phyloP scores from a whole-genome alignment of 1,140 invertebrate genomes.

The Drosophila lowei region DNA sequence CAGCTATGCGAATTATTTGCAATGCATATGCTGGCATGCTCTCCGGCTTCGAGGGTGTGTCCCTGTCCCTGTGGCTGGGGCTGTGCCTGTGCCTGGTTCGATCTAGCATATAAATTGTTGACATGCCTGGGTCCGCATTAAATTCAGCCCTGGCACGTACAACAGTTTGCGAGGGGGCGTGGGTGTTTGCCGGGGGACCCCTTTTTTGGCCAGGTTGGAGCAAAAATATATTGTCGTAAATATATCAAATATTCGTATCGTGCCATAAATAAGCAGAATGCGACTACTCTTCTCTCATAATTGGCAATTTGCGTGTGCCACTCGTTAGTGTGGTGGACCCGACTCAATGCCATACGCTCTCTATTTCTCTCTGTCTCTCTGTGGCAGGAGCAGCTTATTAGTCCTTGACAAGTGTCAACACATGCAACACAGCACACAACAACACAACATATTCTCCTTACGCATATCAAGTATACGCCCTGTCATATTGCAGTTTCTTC shows the following conservation, averaged over 20 bases:
- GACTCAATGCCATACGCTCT: not conserved
- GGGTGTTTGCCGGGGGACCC: not conserved
- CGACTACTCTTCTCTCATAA: slow-evolving; percentile 65
- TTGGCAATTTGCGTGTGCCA: slow-evolving; percentile 70
- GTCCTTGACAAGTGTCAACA: slow-evolving; percentile 47
- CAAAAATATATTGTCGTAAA: slow-evolving; percentile 52
- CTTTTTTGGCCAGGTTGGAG: slow-evolving; percentile 13
- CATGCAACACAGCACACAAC: slow-evolving; percentile 5
- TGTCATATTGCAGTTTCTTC: slow-evolving; percentile 27
- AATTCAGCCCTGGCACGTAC: slow-evolving; percentile 68
- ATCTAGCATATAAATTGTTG: slow-evolving; percentile 57
- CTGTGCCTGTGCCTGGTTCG: slow-evolving; percentile 5
- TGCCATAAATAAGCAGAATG: slow-evolving; percentile 75
- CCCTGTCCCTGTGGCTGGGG: no score
- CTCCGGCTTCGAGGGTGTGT: not conserved
- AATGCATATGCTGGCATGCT: slow-evolving; percentile 52
- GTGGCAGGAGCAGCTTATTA: slow-evolving; percentile 50
- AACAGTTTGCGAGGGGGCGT: slow-evolving; percentile 50
- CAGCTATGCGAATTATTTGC: slow-evolving; percentile 59
- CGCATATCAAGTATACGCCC: not conserved
- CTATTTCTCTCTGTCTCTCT: no score
- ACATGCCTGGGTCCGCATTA: slow-evolving; percentile 47
- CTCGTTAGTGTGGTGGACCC: slow-evolving; percentile 53
- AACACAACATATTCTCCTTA: slow-evolving; percentile 1
- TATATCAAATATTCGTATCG: slow-evolving; percentile 64